These are phyloP conservation scores for Mustela nigripes DNA, from an alignment of 2,113 vertebrate genomes.

Conservation along the genomic window DNA sequence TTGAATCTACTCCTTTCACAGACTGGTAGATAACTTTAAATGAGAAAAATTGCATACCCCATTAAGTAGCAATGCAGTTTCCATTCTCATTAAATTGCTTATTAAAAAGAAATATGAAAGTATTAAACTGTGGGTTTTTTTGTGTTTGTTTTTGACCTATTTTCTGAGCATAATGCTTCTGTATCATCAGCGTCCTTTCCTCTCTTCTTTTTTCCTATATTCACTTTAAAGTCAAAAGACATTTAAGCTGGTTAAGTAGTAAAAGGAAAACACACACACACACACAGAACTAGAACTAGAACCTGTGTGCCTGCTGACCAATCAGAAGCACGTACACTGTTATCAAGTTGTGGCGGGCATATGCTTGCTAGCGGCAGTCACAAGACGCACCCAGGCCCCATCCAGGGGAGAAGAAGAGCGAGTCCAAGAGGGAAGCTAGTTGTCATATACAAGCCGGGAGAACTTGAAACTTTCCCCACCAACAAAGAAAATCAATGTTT, in stretches of 20 bases:
- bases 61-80: conserved; percentile 70
- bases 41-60: conserved; percentile 57
- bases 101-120: conserved; percentile 60
- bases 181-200: not conserved
- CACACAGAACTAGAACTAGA: not conserved
- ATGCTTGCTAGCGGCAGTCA: not conserved
- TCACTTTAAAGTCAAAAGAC: not conserved
- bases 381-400: not conserved
- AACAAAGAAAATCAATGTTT: not conserved
- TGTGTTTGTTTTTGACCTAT: not conserved
- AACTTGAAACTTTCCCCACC: not conserved
- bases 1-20: not conserved
- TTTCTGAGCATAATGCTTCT: not conserved
- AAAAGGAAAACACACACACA: not conserved
- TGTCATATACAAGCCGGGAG: not conserved
- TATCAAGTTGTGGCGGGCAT: not conserved
- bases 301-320: not conserved
- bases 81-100: conserved; percentile 65
- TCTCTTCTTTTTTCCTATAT: not conserved
- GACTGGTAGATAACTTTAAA: conserved; percentile 15
- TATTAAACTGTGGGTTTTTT: not conserved
- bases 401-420: not conserved
- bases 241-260: not conserved
- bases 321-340: accelerated
- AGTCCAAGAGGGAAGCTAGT: not conserved